Percentiles rank a stretch among this genome's conserved stretches.
phyloP scores from a whole-genome alignment of 92 coral and sea anemone species.

The Actinostola sp. region DNA sequence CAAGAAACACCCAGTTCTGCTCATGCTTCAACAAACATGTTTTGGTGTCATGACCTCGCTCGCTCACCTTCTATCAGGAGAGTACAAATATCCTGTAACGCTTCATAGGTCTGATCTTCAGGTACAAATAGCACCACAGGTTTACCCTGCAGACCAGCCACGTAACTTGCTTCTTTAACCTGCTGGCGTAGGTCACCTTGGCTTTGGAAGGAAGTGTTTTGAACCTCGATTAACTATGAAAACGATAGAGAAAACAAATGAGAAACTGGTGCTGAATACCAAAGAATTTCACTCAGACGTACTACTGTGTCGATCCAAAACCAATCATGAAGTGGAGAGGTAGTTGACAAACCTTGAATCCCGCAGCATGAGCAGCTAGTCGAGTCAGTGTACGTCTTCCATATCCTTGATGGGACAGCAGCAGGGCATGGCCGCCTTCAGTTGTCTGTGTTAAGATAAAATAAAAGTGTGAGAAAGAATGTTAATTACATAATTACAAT shows the following conservation, averaged over 20 bases:
- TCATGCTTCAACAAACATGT: neutral
- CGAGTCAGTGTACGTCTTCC: conserved; percentile 87
- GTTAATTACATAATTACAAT: too few species aligned
- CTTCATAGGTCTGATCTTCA: conserved; percentile 63
- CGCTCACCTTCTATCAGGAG: conserved; percentile 87
- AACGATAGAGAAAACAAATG: neutral
- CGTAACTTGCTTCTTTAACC: conserved; percentile 84
- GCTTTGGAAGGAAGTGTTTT: conserved; percentile 59
- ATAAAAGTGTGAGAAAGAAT: too few species aligned
- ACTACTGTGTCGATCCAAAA: neutral
- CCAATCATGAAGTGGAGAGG: neutral
- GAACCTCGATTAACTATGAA: conserved; percentile 65
- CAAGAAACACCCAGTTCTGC: too few species aligned
- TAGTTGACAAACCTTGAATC: conserved; percentile 51
- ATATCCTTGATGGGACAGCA: conserved; percentile 82
- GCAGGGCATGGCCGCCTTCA: conserved; percentile 84
- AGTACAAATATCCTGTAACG: conserved; percentile 87
- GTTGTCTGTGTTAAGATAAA: conserved; percentile 51
- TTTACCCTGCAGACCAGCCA: conserved; percentile 91
- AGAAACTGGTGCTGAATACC: neutral
- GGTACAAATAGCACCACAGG: conserved; percentile 85
- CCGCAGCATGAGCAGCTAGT: conserved; percentile 83
- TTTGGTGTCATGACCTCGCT: neutral
- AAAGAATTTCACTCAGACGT: too few species aligned
- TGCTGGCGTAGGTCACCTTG: conserved; percentile 84